Evolutionary conservation across 2,797 vertebrate species (phyloP).

Genomic region (Chelidonichthys spinosus): DNA sequence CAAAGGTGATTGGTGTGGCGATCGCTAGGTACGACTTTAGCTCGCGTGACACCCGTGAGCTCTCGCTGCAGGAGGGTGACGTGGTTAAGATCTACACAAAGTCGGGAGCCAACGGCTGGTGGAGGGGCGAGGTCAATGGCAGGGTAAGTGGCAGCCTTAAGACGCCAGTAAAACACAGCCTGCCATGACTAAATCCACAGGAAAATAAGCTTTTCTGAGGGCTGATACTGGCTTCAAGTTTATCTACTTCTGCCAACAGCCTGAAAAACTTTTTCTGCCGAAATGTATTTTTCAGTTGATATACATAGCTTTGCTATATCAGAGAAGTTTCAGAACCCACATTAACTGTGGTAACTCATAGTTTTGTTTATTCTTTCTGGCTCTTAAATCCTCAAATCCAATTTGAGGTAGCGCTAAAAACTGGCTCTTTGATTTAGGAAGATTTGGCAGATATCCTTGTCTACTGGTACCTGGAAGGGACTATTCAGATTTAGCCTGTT

Average conservation of each 20-base stretch:
- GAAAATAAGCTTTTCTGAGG: background rate
- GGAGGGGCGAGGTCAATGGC: slow-evolving; percentile 96
- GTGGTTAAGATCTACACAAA: slow-evolving; percentile 98
- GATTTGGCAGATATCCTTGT: slow-evolving; percentile 31
- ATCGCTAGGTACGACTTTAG: slow-evolving; percentile 98
- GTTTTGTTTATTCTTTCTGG: background rate
- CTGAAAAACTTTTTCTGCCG: background rate
- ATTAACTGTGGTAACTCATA: slow-evolving; percentile 1
- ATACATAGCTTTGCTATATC: background rate
- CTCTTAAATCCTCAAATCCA: slow-evolving; percentile 25
- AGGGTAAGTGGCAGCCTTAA: slow-evolving; percentile 83
- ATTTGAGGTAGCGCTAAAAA: slow-evolving; percentile 16
- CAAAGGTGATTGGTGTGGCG: slow-evolving; percentile 94
- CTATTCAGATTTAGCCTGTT: slow-evolving; percentile 16
- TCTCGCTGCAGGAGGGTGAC: slow-evolving; percentile 94
- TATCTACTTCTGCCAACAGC: background rate
- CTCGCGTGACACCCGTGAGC: slow-evolving; percentile 93
- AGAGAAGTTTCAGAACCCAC: slow-evolving; percentile 5
- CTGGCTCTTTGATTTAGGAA: slow-evolving; percentile 3
- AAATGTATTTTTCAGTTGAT: background rate
- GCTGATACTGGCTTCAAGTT: background rate
- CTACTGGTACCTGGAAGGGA: slow-evolving; percentile 21
- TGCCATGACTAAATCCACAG: background rate
- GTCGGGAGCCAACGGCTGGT: slow-evolving; percentile 96
- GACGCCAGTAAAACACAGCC: background rate